These are phyloP conservation scores for Patiria miniata DNA, from an alignment of 35 echinoderm and acorn worm genomes.

Conservation along the genomic window DNA sequence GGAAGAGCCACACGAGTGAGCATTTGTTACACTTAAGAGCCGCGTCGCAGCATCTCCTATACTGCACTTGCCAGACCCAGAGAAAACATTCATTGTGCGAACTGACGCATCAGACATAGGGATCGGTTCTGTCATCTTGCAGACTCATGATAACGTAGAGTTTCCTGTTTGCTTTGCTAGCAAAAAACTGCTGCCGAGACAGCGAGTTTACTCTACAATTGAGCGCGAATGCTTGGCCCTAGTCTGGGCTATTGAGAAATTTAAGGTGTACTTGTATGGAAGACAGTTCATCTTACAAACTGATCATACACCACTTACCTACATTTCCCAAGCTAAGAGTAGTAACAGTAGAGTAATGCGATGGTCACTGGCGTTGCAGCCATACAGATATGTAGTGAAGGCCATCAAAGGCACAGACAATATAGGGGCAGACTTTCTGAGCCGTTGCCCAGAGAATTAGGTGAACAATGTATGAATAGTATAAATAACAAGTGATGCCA, in stretches of 20 bases:
- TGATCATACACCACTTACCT: constrained; percentile 43
- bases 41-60: constrained; percentile 38
- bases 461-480: no score
- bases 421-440: constrained; percentile 54
- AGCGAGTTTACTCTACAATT: background rate
- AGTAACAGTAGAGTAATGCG: background rate
- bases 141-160: background rate
- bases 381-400: constrained; percentile 14
- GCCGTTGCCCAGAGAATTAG: background rate
- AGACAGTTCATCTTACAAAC: constrained; percentile 45
- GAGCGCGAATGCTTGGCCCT: constrained; percentile 9
- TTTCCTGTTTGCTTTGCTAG: constrained; percentile 47
- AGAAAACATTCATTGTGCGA: constrained; percentile 37
- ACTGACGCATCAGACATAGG: constrained; percentile 40
- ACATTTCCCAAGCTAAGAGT: background rate
- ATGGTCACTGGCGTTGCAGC: constrained; percentile 32
- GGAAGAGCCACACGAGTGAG: constrained; percentile 28
- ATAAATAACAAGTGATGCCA: no score
- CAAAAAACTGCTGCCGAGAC: constrained; percentile 29
- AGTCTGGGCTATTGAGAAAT: constrained; percentile 23
- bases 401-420: constrained; percentile 61
- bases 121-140: constrained; percentile 16
- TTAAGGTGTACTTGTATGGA: constrained; percentile 50
- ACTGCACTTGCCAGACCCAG: constrained; percentile 35
- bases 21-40: constrained; percentile 41